These are phyloP conservation scores for Globia sparganii DNA, from an alignment of 2,888 invertebrate species.

Conservation along the genomic window DNA sequence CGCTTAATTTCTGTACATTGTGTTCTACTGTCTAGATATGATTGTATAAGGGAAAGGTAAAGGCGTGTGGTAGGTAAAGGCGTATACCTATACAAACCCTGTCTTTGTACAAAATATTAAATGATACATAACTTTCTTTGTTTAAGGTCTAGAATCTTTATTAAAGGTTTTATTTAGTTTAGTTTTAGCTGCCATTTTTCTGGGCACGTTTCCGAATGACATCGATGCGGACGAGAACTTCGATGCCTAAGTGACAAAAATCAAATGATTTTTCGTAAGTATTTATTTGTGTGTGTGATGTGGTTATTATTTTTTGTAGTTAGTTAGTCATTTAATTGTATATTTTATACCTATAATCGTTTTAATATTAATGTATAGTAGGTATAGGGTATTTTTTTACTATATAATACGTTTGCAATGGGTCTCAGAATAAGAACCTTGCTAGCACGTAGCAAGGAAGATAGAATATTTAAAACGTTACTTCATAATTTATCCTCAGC, in stretches of 20 bases:
- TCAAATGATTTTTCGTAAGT: neutral
- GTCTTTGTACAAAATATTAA: neutral
- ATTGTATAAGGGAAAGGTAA: too few species aligned
- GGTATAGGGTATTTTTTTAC: neutral
- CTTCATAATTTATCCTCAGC: neutral
- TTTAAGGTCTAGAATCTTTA: neutral
- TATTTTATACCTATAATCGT: neutral
- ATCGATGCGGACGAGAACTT: neutral
- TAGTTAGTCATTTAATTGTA: neutral
- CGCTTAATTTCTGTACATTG: too few species aligned
- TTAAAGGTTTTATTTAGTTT: neutral
- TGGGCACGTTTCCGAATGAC: neutral
- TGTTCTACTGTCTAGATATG: too few species aligned
- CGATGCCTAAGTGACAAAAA: too few species aligned
- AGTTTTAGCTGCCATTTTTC: neutral
- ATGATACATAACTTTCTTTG: neutral
- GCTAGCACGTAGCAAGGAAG: too few species aligned
- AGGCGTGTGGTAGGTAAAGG: neutral
- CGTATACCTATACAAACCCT: neutral
- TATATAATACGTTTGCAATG: neutral
- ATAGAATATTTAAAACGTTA: conserved; percentile 7
- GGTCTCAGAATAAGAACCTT: neutral
- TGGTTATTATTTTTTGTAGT: too few species aligned
- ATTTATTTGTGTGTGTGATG: neutral
- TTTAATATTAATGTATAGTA: neutral